Percentiles rank a stretch among this genome's conserved stretches.
Evolutionary conservation across 2,888 invertebrate genomes (phyloP).

Genomic region (Metalampra italica): DNA sequence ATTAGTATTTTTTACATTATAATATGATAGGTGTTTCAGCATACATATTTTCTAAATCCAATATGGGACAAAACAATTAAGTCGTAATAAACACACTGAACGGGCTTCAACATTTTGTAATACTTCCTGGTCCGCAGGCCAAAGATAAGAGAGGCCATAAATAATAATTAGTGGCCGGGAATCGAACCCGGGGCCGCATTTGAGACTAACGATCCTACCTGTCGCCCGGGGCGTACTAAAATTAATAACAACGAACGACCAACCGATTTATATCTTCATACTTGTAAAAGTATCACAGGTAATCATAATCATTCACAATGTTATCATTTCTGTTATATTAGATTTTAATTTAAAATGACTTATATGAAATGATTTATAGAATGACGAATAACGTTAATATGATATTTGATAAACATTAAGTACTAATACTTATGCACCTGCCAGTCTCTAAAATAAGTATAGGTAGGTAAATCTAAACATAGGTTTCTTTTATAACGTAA

Average conservation of each 20-base stretch:
- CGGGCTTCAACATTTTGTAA: conserved; percentile 29
- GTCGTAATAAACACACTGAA: conserved; percentile 12
- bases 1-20: too few species aligned
- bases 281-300: conserved; percentile 16
- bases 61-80: conserved; percentile 17
- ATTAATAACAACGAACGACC: conserved; percentile 49
- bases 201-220: conserved; percentile 47
- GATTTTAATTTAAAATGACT: too few species aligned
- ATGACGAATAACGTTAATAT: not conserved
- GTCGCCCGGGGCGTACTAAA: conserved; percentile 45
- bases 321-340: conserved; percentile 13
- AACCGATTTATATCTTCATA: conserved; percentile 56
- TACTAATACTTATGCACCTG: not conserved
- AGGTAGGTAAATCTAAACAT: too few species aligned
- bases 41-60: conserved; percentile 2
- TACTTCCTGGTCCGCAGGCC: conserved; percentile 42
- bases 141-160: conserved; percentile 50
- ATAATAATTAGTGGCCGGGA: conserved; percentile 61
- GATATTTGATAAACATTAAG: not conserved
- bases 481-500: too few species aligned
- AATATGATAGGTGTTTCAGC: too few species aligned
- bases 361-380: too few species aligned
- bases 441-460: too few species aligned
- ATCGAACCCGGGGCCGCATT: conserved; percentile 48
- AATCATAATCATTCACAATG: conserved; percentile 28